A percentile compares a stretch with the other conserved stretches of the same genome.
phyloP scores from a whole-genome alignment of 2,888 invertebrate genomes.

The Caenorhabditis japonica region DNA sequence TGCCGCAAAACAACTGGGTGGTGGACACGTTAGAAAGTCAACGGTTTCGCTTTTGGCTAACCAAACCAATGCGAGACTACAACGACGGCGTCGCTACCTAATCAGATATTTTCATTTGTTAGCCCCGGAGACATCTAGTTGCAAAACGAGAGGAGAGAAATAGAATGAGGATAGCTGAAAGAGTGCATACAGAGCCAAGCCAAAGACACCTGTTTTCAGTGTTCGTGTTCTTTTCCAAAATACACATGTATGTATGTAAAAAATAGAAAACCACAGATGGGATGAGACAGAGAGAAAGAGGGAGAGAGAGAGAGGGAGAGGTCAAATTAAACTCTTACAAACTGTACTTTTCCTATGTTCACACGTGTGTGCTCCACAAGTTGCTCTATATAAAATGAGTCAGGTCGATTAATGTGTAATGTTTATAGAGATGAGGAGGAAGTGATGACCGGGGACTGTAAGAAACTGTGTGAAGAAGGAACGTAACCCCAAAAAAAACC shows the following conservation, averaged over 20 bases:
- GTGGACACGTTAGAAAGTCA: slow-evolving; percentile 47
- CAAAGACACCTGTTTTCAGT: not conserved
- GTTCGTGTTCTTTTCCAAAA: not conserved
- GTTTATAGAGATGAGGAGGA: not conserved
- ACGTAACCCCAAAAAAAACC: too few species aligned
- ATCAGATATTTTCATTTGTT: slow-evolving; percentile 34
- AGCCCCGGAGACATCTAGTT: not conserved
- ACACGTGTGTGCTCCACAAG: not conserved
- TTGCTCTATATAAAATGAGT: slow-evolving; percentile 1
- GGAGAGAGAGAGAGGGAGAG: too few species aligned
- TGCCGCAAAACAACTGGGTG: slow-evolving; percentile 38
- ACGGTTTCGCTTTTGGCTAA: slow-evolving; percentile 51
- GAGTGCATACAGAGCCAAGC: not conserved
- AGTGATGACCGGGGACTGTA: not conserved
- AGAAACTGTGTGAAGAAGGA: not conserved
- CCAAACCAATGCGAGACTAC: slow-evolving; percentile 34
- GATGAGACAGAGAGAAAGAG: too few species aligned
- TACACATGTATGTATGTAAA: too few species aligned
- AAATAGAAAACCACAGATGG: too few species aligned
- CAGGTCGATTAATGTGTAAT: slow-evolving; percentile 15
- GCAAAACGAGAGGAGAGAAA: not conserved
- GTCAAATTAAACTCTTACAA: too few species aligned
- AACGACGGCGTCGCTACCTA: slow-evolving; percentile 30
- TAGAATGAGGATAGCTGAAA: not conserved
- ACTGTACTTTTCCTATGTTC: not conserved